These are phyloP conservation scores for Teinopalpus imperialis DNA, from an alignment of 2,888 invertebrate species.

Conservation along the genomic window DNA sequence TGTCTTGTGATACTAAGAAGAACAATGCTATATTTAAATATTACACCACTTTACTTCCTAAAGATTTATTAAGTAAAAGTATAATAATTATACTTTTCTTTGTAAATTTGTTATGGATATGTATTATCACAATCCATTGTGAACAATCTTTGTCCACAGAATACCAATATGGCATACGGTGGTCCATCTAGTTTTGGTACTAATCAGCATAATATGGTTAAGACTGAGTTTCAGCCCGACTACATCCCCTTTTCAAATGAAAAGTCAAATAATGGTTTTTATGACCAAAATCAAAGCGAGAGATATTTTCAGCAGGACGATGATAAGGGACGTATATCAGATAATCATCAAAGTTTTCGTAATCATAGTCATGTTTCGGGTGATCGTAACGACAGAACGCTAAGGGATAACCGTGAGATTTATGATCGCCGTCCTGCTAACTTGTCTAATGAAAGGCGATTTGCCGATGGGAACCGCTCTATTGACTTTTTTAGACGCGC, in stretches of 20 bases:
- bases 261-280: not conserved
- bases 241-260: conserved; percentile 7
- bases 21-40: no score
- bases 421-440: not conserved
- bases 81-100: not conserved
- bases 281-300: not conserved
- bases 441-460: conserved; percentile 2
- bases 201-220: not conserved
- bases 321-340: no score
- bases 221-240: not conserved
- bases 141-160: conserved; percentile 24
- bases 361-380: not conserved
- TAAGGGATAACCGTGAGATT: conserved; percentile 7
- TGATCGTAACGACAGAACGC: not conserved
- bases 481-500: not conserved
- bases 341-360: not conserved
- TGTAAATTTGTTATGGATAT: conserved; percentile 10
- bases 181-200: not conserved
- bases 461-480: conserved; percentile 5
- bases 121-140: conserved; percentile 4
- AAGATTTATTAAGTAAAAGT: not conserved
- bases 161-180: conserved; percentile 3
- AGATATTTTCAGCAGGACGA: no score
- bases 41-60: not conserved
- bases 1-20: no score